Evolutionary conservation across 2,113 vertebrate species (phyloP).

Genomic region (Burhinus bistriatus): DNA sequence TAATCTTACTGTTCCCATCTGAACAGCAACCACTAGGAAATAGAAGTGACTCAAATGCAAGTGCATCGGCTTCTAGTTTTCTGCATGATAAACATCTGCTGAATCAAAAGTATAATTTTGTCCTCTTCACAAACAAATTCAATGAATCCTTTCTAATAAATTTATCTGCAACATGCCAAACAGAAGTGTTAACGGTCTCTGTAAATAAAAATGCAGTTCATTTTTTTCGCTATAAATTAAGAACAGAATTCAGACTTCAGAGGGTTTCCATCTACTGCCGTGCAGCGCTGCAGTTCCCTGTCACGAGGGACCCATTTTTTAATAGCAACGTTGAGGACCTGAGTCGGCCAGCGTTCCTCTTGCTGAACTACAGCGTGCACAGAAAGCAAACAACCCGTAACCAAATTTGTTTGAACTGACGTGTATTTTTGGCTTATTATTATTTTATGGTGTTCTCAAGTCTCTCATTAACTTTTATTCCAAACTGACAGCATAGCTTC

Average conservation of each 20-base stretch:
- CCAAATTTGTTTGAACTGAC: background rate
- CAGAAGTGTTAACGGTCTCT: background rate
- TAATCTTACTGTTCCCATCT: background rate
- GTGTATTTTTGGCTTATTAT: background rate
- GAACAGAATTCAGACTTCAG: background rate
- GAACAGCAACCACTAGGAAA: background rate
- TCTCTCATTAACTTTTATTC: background rate
- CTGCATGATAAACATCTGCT: background rate
- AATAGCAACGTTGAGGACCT: background rate
- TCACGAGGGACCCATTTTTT: background rate
- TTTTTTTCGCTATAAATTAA: background rate
- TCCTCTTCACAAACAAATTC: background rate
- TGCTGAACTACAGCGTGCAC: background rate
- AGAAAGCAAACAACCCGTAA: background rate
- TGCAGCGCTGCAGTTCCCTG: rapidly evolving
- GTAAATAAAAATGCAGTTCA: background rate
- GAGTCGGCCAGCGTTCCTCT: background rate
- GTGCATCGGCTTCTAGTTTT: background rate
- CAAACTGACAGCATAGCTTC: background rate
- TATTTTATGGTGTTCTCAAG: background rate
- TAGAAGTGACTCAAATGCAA: background rate
- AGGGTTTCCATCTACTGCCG: background rate
- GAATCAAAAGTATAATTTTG: background rate
- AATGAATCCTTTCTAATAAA: background rate
- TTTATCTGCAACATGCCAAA: background rate